These are phyloP conservation scores for Pteruthius melanotis DNA, from an alignment of 2,113 vertebrate genomes.

Conservation along the genomic window DNA sequence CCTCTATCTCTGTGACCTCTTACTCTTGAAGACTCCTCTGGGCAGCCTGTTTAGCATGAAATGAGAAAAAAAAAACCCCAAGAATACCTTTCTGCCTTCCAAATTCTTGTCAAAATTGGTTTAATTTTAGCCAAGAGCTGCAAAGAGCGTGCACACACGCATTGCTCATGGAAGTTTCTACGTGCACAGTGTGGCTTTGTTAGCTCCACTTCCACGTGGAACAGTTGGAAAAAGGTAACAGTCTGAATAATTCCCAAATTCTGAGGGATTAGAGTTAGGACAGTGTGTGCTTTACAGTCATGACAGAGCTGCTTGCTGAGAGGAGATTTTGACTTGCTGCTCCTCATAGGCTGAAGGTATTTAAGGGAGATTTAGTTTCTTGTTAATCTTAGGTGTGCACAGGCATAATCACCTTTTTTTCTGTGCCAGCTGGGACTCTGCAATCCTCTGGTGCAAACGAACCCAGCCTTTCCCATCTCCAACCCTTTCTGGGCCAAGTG, in stretches of 20 bases:
- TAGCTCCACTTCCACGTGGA: background rate
- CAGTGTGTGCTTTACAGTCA: background rate
- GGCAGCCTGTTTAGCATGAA: background rate
- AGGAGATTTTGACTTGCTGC: background rate
- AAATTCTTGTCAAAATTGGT: background rate
- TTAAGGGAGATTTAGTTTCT: constrained; percentile 28
- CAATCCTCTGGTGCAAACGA: background rate
- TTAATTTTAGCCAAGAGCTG: background rate
- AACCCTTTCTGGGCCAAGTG: background rate
- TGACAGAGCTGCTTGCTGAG: background rate
- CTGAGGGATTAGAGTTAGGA: background rate
- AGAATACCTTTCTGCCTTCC: background rate
- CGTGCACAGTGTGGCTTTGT: background rate
- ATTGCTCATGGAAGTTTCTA: background rate
- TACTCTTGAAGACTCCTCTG: background rate
- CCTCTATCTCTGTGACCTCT: background rate
- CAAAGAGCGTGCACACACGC: background rate
- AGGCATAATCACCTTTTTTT: constrained; percentile 20
- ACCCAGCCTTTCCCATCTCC: background rate
- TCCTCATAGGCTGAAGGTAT: background rate
- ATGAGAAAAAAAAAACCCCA: background rate
- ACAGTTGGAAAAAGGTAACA: background rate
- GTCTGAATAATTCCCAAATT: background rate
- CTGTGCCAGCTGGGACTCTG: background rate
- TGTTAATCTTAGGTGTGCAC: constrained; percentile 40